Base-by-base conservation (phyloP, 2,888 invertebrate genomes). In the Listrodromus nycthemerus region DNA sequence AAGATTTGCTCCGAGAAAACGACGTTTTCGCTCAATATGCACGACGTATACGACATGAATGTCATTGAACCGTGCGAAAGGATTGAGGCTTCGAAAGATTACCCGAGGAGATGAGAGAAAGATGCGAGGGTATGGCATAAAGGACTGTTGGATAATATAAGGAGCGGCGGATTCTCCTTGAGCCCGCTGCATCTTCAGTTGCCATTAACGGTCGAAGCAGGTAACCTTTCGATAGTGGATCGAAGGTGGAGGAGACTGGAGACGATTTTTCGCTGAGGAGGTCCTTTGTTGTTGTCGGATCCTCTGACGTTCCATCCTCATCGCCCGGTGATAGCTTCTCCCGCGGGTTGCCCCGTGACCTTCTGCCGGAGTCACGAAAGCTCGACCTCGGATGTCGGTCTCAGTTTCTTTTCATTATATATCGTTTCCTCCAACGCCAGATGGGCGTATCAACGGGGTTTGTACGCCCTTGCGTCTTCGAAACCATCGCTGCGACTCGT, bases 221-320 rank as follows among this genome's bases (percentile, higher is more conserved):
- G 55, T 83, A 69, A 80, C 83, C 83, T 83, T 83, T 83, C 74
- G 74, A 78, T 79, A 70, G 63, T 37, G 45, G 65, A 79, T 79
- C 79, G 70, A 79, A 83, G 70, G 74, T 74, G 67, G 70, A 82
- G 45, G 45, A 37, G 75, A 58, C 19, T 24, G 37, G 58, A 16
- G 70, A 33, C 37, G 41, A 27, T 70, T 79, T 37, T 71, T 71
- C 50, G 10, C 50, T 21, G 41, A 74, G 63, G 75, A 70, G 71
- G 70, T 80, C 55, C 73, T 71, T 83, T 73, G 67, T 80, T 76
- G 41, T 71, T 73, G 66, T 67, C 55, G 45, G 37, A 58, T 69
- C 76, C 67, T 70, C 41, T n/a, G 74, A 55, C 55, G 83, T 71
- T 67, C 80, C 37, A 71, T 63, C 45, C 63, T 67, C 66, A 61